Conservation (phyloP, 2,888 invertebrate genomes). For the Psococerastis gibbosa region DNA sequence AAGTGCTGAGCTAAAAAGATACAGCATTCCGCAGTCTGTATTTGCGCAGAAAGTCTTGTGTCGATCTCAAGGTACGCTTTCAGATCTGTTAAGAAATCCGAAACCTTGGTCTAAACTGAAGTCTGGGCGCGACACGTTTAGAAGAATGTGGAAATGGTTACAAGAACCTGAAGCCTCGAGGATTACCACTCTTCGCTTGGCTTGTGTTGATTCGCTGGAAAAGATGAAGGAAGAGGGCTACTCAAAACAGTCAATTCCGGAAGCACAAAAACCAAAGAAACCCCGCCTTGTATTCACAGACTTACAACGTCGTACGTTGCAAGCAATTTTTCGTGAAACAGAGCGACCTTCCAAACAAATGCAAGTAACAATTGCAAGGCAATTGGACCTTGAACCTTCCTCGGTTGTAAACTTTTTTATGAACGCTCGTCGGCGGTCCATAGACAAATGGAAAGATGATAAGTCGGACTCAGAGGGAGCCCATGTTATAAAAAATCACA, state of each 20-base stretch:
- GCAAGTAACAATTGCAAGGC: conserved; percentile 7
- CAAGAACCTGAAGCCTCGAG: conserved; percentile 44
- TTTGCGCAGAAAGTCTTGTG: conserved; percentile 44
- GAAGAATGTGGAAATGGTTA: conserved; percentile 46
- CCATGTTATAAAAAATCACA: conserved; percentile 5
- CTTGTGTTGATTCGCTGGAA: conserved; percentile 18
- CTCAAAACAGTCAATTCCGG: neutral
- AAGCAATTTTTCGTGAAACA: conserved; percentile 7
- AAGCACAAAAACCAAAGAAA: conserved; percentile 7
- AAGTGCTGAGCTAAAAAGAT: conserved; percentile 40
- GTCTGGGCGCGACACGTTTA: conserved; percentile 42
- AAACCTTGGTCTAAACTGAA: conserved; percentile 49
- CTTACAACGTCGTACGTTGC: conserved; percentile 4
- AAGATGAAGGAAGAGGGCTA: conserved; percentile 6
- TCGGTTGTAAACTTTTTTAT: conserved; percentile 9
- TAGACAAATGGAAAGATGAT: conserved; percentile 9
- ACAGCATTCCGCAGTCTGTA: conserved; percentile 44
- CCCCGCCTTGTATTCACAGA: conserved; percentile 6
- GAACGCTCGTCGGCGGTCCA: conserved; percentile 8
- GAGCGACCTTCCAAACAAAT: conserved; percentile 6
- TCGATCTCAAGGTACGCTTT: conserved; percentile 41
- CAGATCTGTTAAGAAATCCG: conserved; percentile 41
- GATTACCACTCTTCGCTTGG: conserved; percentile 41
- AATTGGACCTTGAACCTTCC: conserved; percentile 7
- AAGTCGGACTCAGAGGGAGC: neutral